Conservation (phyloP, 2,888 invertebrate species). For the Synergus itoensis region DNA sequence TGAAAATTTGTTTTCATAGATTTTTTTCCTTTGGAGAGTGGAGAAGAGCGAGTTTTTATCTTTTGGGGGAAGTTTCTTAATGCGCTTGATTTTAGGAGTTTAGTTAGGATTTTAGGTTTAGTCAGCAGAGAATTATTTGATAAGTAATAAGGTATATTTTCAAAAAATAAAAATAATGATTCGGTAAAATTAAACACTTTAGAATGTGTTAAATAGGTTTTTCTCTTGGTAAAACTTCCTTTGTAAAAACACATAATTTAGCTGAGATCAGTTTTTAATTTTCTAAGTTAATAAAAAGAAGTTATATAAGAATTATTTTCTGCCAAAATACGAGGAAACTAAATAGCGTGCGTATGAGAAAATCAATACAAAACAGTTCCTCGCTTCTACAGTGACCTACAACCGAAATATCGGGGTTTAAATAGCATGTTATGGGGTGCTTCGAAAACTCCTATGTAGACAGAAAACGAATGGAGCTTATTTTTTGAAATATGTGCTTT, state of each 20-base stretch:
- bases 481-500: background rate
- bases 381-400: constrained; percentile 56
- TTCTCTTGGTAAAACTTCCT: no score
- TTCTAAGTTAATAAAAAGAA: background rate
- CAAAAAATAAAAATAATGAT: no score
- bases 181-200: no score
- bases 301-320: background rate
- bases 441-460: background rate
- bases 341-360: constrained; percentile 45
- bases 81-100: no score
- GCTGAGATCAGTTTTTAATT: no score
- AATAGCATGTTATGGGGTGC: constrained; percentile 11
- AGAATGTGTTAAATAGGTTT: no score
- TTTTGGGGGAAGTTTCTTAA: no score
- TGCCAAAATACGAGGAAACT: background rate
- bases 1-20: background rate
- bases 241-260: no score
- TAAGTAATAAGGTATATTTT: no score
- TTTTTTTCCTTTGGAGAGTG: background rate
- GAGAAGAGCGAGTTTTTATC: background rate
- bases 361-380: constrained; percentile 55
- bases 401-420: constrained; percentile 42
- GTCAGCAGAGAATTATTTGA: no score
- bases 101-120: no score
- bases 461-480: background rate